Evolutionary conservation across 1,140 invertebrate genomes (phyloP), one percentile per base, ranked within the genome.

Genomic region (Zaprionus tsacasi): DNA sequence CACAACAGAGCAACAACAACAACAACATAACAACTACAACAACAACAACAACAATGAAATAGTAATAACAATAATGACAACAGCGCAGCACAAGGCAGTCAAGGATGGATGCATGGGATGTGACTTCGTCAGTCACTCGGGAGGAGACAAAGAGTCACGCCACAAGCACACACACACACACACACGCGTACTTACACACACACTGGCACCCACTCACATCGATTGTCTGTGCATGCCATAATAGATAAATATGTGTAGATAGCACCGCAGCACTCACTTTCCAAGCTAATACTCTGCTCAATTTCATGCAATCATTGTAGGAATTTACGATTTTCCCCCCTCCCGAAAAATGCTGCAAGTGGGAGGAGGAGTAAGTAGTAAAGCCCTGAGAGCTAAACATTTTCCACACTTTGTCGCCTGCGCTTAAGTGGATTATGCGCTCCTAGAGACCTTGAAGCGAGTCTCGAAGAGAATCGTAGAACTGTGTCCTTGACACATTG

Each of bases 31-130:
- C 58, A 66, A 56, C 63, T 68, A 67, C 63, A 76, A 68, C 65
- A 87, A 75, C 65, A 72, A 70, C 58, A 66, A 56, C 63, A 72
- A 67, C 63, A 76, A 79, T 77, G 59, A 59, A 70, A 82, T 67
- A 69, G 67, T 64, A 80, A 88, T 87, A 88, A 82, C 76, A 82
- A 78, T 88, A 79, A 79, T 73, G 69, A 68, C 65, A 87, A 75
- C 65, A 72, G 67, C 79, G 64, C 38, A 43, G 38, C n/a, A 43
- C 38, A 43, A 43, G n/a, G 12, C 36, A 54, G 35, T 3, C 48
- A 65, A 27, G 33, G 58, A 60, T 48, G 33, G 13, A 15, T 50
- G 71, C 57, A 50, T 50, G 79, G 72, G 65, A 82, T 79, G 73
- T 48, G 69, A 67, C 78, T 56, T 63, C n/a, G 48, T 25, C 12